Conservation (phyloP, 2,888 invertebrate genomes). For the Acrobasis suavella region DNA sequence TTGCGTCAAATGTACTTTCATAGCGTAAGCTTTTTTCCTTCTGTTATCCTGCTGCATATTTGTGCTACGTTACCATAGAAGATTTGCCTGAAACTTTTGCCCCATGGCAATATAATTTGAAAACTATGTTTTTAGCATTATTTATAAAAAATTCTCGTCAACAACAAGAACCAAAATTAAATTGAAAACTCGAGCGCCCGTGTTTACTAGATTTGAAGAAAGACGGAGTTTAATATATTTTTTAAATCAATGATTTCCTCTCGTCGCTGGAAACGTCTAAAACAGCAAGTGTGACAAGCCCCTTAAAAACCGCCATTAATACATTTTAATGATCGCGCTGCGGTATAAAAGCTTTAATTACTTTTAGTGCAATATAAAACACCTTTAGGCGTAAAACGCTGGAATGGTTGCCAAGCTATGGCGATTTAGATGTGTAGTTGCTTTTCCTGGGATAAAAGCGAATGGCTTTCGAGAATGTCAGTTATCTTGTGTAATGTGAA, state of each 20-base stretch:
- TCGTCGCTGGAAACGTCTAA: neutral
- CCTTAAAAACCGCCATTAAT: constrained; percentile 32
- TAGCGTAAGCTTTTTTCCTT: no score
- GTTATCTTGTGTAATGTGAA: neutral
- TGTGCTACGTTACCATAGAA: no score
- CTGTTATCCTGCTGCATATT: no score
- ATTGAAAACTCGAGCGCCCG: no score
- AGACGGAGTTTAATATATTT: no score
- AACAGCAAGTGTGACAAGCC: constrained; percentile 6
- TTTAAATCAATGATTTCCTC: neutral
- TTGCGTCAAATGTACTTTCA: neutral
- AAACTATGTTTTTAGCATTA: no score
- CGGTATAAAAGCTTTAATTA: constrained; percentile 55
- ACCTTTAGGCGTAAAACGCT: constrained; percentile 31
- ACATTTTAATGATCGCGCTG: constrained; percentile 55
- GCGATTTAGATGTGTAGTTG: constrained; percentile 4
- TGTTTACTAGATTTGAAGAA: no score
- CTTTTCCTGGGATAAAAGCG: neutral
- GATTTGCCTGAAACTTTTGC: no score
- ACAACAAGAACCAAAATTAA: no score
- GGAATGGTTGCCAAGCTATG: constrained; percentile 14
- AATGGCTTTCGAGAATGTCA: neutral
- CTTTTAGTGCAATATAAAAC: constrained; percentile 52
- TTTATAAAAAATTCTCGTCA: no score
- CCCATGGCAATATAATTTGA: no score